phyloP scores from a whole-genome alignment of 2,888 invertebrate species.

The Dinocampus coccinellae region DNA sequence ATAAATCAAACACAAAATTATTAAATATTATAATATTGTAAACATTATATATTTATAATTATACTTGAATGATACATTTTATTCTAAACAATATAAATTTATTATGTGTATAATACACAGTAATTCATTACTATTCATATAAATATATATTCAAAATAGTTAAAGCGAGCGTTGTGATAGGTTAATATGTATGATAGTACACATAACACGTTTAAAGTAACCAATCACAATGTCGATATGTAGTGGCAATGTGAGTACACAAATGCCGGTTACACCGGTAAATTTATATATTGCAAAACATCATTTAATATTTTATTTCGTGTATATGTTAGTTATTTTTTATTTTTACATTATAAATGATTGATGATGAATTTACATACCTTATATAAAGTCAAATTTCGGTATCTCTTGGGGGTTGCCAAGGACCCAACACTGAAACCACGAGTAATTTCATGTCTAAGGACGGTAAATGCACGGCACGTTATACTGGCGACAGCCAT shows the following conservation, averaged over 20 bases:
- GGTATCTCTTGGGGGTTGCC: conserved; percentile 54
- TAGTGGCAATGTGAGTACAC: not conserved
- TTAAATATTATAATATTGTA: no score
- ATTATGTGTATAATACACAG: no score
- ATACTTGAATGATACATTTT: no score
- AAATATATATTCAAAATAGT: not conserved
- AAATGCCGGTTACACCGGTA: not conserved
- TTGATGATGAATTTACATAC: not conserved
- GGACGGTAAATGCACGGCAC: conserved; percentile 56
- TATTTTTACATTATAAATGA: not conserved
- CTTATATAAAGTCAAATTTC: conserved; percentile 54
- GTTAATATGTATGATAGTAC: not conserved
- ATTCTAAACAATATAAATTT: no score
- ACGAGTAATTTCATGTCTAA: conserved; percentile 60
- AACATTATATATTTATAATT: no score
- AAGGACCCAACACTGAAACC: conserved; percentile 57
- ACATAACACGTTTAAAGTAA: not conserved
- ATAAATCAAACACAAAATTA: no score
- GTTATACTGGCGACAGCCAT: conserved; percentile 62
- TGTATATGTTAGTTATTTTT: not conserved
- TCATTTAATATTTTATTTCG: not conserved
- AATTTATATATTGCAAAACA: not conserved
- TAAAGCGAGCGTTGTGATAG: not conserved
- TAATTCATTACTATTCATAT: not conserved
- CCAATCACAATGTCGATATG: not conserved